Evolutionary conservation across 2,888 invertebrate species (phyloP).

Genomic region (Ligdia adustata): DNA sequence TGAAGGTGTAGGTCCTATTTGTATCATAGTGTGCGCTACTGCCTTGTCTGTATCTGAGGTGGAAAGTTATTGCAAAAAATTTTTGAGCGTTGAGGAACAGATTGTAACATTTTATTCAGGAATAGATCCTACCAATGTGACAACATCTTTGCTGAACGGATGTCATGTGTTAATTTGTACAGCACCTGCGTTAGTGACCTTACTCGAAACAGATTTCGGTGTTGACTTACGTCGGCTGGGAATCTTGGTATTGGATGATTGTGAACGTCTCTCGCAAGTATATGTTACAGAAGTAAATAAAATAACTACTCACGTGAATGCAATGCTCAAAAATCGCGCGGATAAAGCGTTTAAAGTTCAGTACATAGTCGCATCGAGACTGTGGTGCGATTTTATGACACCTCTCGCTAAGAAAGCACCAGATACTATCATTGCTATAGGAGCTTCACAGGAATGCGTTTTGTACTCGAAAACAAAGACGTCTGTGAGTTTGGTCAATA

Average conservation of each 20-base stretch:
- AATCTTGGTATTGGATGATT: slow-evolving; percentile 88
- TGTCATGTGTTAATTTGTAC: slow-evolving; percentile 90
- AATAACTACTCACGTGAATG: slow-evolving; percentile 68
- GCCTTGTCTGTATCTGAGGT: slow-evolving; percentile 81
- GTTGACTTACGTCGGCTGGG: slow-evolving; percentile 85
- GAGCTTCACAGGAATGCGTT: slow-evolving; percentile 89
- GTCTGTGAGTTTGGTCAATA: slow-evolving; percentile 60
- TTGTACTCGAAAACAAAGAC: slow-evolving; percentile 85
- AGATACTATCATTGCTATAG: slow-evolving; percentile 87
- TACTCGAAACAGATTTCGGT: slow-evolving; percentile 63
- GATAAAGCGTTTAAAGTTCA: slow-evolving; percentile 80
- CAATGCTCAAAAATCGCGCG: slow-evolving; percentile 67
- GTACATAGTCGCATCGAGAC: slow-evolving; percentile 83
- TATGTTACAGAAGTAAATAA: slow-evolving; percentile 75
- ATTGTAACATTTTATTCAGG: slow-evolving; percentile 73
- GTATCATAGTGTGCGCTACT: slow-evolving; percentile 87
- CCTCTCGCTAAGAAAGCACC: slow-evolving; percentile 80
- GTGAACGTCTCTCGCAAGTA: slow-evolving; percentile 85
- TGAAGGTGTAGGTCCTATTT: slow-evolving; percentile 84
- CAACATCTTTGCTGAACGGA: slow-evolving; percentile 83
- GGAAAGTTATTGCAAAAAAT: slow-evolving; percentile 62
- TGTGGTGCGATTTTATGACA: slow-evolving; percentile 86
- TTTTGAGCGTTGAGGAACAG: slow-evolving; percentile 60
- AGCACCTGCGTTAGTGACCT: slow-evolving; percentile 82
- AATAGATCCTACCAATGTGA: slow-evolving; percentile 56